Conservation (phyloP, 2,888 invertebrate genomes). For the Orchesellides sinensis region DNA sequence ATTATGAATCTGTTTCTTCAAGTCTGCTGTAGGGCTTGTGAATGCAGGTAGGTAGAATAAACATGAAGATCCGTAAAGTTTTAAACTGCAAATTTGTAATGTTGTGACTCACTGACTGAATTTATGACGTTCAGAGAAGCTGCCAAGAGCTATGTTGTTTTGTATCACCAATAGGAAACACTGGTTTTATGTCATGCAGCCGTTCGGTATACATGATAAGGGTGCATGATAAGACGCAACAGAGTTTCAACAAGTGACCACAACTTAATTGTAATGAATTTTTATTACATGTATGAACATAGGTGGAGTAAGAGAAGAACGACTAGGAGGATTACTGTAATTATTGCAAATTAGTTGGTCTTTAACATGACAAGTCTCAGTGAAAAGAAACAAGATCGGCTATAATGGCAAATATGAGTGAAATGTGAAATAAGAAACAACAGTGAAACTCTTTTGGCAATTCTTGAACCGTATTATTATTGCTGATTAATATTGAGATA, state of each 20-base stretch:
- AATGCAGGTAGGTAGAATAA: constrained; percentile 9
- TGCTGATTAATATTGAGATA: neutral
- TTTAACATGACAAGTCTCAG: neutral
- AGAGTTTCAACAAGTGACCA: too few relatives aligned
- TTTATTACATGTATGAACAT: too few relatives aligned
- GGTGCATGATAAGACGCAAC: too few relatives aligned
- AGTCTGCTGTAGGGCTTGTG: neutral
- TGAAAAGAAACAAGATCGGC: neutral
- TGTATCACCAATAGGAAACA: neutral
- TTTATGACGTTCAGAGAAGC: neutral
- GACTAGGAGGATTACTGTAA: neutral
- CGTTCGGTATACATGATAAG: too few relatives aligned
- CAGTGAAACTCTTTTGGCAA: neutral
- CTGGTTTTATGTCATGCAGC: neutral
- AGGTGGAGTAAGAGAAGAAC: too few relatives aligned
- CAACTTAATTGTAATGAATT: too few relatives aligned
- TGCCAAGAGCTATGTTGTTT: neutral
- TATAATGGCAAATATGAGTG: too few relatives aligned
- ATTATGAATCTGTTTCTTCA: neutral
- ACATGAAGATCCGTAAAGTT: constrained; percentile 31
- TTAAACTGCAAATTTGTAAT: neutral
- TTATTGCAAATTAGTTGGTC: constrained; percentile 1
- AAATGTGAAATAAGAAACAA: neutral
- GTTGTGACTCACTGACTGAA: constrained; percentile 2
- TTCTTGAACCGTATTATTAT: neutral